Evolutionary conservation across 1,140 invertebrate genomes (phyloP).

Genomic region (Bombus haemorrhoidalis): DNA sequence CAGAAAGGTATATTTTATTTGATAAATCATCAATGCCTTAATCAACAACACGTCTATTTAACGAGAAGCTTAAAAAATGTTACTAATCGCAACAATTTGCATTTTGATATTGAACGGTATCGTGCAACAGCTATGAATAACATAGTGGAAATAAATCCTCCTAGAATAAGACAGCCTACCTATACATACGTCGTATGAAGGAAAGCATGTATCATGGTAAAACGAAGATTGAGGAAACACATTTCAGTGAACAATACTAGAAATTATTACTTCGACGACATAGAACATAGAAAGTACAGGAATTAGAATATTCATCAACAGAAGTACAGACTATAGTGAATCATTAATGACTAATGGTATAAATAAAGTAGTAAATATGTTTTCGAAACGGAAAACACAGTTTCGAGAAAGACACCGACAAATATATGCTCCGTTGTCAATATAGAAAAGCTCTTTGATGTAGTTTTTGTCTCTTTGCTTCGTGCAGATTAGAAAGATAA

Average conservation of each 20-base stretch:
- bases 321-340: background rate
- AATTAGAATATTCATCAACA: background rate
- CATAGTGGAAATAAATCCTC: slow-evolving; percentile 55
- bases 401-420: background rate
- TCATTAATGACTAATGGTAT: too few relatives aligned
- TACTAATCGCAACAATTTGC: slow-evolving; percentile 23
- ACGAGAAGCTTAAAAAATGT: background rate
- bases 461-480: background rate
- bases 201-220: slow-evolving; percentile 11
- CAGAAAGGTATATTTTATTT: too few relatives aligned
- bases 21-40: too few relatives aligned
- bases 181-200: slow-evolving; percentile 29
- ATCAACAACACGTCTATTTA: background rate
- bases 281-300: background rate
- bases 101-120: background rate
- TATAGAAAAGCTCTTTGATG: background rate
- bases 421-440: background rate
- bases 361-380: background rate
- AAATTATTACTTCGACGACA: background rate
- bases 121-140: slow-evolving; percentile 27
- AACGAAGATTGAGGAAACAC: background rate
- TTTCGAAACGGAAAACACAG: background rate
- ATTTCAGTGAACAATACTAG: background rate
- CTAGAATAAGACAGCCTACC: slow-evolving; percentile 36
- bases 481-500: background rate